Percentiles rank a stretch among this genome's conserved stretches.
Evolutionary conservation across 2,888 invertebrate genomes (phyloP).

Genomic region (Iselma pallidipennis): DNA sequence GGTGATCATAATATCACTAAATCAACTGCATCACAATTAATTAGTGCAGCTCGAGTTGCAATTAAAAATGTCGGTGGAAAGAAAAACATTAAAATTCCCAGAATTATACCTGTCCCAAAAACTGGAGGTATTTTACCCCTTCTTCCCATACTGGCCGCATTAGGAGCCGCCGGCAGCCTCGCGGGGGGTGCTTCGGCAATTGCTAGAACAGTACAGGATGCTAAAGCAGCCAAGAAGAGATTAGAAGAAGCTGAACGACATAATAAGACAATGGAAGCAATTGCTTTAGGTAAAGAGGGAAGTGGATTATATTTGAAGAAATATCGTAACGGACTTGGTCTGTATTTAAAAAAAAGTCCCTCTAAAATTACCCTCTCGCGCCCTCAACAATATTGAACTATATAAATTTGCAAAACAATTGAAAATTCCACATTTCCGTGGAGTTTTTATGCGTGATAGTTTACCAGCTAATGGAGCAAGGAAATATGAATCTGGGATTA

Average conservation of each 20-base stretch:
- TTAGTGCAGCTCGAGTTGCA: slow-evolving; percentile 20
- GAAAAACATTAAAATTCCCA: slow-evolving; percentile 20
- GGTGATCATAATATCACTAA: too few species aligned
- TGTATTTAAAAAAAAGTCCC: slow-evolving; percentile 25
- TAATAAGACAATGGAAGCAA: slow-evolving; percentile 50
- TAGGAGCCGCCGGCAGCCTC: slow-evolving; percentile 45
- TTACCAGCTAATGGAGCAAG: slow-evolving; percentile 11
- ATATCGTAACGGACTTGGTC: slow-evolving; percentile 29
- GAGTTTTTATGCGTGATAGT: slow-evolving; percentile 27
- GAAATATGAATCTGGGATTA: slow-evolving; percentile 12
- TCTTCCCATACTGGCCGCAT: slow-evolving; percentile 49
- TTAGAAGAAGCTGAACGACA: slow-evolving; percentile 44
- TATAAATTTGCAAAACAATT: slow-evolving; percentile 17
- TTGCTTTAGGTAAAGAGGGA: slow-evolving; percentile 37
- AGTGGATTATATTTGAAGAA: slow-evolving; percentile 42
- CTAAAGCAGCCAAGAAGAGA: slow-evolving; percentile 41
- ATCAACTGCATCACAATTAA: slow-evolving; percentile 10
- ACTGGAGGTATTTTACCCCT: slow-evolving; percentile 39
- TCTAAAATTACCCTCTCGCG: slow-evolving; percentile 23
- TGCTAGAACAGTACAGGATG: slow-evolving; percentile 45
- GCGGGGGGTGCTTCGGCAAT: slow-evolving; percentile 48
- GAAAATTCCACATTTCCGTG: slow-evolving; percentile 28
- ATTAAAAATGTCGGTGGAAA: slow-evolving; percentile 8
- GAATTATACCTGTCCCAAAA: slow-evolving; percentile 45
- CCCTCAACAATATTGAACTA: slow-evolving; percentile 23